These are phyloP conservation scores for Labeo catla DNA, from an alignment of 2,113 vertebrate genomes.

Conservation along the genomic window DNA sequence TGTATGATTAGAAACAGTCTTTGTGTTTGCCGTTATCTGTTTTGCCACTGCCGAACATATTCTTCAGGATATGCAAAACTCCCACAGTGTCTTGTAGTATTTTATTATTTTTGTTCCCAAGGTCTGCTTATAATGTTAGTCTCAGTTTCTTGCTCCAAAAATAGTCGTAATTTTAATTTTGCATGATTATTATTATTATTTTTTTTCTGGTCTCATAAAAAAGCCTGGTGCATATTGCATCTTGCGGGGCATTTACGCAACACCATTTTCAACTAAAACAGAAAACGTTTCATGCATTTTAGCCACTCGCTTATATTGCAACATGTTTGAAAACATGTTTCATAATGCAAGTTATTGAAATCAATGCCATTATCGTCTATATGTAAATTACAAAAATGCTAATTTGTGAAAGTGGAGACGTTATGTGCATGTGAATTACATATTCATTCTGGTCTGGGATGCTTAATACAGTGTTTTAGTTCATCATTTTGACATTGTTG, in stretches of 20 bases:
- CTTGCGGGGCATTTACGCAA: background rate
- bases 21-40: background rate
- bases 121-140: background rate
- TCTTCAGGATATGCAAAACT: background rate
- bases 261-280: background rate
- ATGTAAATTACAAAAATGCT: background rate
- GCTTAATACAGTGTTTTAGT: too few species aligned
- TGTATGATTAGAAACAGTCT: slow-evolving; percentile 18
- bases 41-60: background rate
- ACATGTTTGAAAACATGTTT: background rate
- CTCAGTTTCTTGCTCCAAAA: background rate
- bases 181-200: background rate
- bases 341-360: background rate
- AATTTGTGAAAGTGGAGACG: background rate
- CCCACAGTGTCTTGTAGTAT: background rate
- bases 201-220: background rate
- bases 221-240: background rate
- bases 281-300: background rate
- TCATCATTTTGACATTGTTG: too few species aligned
- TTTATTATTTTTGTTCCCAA: background rate
- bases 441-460: background rate
- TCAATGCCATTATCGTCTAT: background rate
- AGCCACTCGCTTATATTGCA: background rate
- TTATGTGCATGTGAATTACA: background rate
- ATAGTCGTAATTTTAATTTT: background rate